A percentile compares a stretch with the other conserved stretches of the same genome.
Conservation (phyloP, 2,113 vertebrate species). For the Caretta caretta region DNA sequence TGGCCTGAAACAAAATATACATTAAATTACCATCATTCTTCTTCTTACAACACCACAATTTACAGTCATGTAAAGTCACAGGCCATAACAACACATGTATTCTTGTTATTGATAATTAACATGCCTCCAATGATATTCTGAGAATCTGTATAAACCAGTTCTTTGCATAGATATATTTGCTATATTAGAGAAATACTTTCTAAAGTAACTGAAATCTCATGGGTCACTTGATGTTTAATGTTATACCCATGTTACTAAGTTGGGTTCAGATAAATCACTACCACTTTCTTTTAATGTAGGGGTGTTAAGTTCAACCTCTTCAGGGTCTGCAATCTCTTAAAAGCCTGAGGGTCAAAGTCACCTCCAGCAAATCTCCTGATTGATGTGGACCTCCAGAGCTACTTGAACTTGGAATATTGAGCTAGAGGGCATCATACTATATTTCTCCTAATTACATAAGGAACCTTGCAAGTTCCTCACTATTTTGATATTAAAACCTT, state of each 20-base stretch:
- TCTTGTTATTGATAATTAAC: background rate
- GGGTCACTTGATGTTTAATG: background rate
- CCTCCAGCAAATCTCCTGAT: fast-evolving
- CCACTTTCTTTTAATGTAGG: fast-evolving
- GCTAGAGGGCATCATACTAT: background rate
- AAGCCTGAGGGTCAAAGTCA: background rate
- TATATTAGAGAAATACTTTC: background rate
- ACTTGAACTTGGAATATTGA: background rate
- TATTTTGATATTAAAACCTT: background rate
- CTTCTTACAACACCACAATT: fast-evolving
- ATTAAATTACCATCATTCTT: fast-evolving
- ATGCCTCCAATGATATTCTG: background rate
- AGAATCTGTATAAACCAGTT: background rate
- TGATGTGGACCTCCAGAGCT: fast-evolving
- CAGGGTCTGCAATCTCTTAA: background rate
- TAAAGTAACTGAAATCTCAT: background rate
- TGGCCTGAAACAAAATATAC: background rate
- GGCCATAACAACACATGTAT: background rate
- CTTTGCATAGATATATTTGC: background rate
- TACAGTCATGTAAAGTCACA: background rate
- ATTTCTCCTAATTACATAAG: fast-evolving
- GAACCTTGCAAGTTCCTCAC: background rate
- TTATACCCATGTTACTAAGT: background rate
- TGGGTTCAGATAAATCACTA: background rate
- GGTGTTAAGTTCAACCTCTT: fast-evolving